These are phyloP conservation scores for Trachelus iudaicus DNA, from an alignment of 2,888 invertebrate genomes.

Conservation along the genomic window DNA sequence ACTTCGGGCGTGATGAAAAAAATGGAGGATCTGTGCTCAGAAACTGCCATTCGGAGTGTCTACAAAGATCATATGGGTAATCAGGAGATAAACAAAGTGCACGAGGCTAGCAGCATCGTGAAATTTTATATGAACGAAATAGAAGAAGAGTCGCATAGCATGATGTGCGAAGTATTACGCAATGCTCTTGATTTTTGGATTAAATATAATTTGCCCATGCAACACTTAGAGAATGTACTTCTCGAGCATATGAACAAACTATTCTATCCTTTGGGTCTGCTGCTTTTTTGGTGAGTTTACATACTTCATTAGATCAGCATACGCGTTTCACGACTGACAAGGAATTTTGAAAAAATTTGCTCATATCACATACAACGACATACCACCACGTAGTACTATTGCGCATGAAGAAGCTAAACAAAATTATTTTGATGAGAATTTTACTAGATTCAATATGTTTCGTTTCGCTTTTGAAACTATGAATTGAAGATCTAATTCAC, in stretches of 20 bases:
- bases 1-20: neutral
- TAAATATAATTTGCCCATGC: constrained; percentile 64
- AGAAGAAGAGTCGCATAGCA: constrained; percentile 49
- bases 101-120: constrained; percentile 48
- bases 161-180: constrained; percentile 56
- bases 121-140: constrained; percentile 60
- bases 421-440: neutral
- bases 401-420: neutral
- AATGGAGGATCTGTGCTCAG: constrained; percentile 28
- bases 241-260: constrained; percentile 69
- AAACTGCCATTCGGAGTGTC: constrained; percentile 11
- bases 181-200: constrained; percentile 65
- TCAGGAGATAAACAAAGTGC: constrained; percentile 24
- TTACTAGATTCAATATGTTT: neutral
- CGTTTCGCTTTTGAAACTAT: neutral
- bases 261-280: constrained; percentile 59
- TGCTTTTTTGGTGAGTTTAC: constrained; percentile 55
- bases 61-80: constrained; percentile 3
- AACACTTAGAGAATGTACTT: constrained; percentile 69
- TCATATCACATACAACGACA: neutral
- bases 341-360: neutral
- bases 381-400: neutral
- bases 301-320: neutral
- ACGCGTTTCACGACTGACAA: neutral
- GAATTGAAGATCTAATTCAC: neutral